These are phyloP conservation scores for Furnarius figulus DNA, from an alignment of 2,113 vertebrate genomes.

Conservation along the genomic window DNA sequence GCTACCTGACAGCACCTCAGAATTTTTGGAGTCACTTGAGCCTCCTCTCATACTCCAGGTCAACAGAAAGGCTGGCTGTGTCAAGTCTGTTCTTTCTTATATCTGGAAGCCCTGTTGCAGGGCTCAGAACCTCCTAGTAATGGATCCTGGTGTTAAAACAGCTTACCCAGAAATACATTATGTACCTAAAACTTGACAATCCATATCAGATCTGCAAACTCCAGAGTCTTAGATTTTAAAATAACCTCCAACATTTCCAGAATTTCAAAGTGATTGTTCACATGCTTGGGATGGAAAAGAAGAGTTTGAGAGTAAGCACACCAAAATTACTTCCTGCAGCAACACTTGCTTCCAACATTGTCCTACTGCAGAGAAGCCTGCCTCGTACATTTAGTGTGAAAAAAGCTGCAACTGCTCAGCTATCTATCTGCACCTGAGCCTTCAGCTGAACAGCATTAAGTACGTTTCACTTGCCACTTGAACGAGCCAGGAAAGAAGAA, in stretches of 20 bases:
- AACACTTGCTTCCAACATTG: neutral
- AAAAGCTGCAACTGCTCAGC: neutral
- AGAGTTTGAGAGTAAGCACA: neutral
- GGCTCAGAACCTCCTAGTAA: neutral
- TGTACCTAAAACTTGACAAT: neutral
- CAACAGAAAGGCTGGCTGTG: rapidly evolving
- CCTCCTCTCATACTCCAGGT: neutral
- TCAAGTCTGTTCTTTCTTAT: neutral
- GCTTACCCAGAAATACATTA: neutral
- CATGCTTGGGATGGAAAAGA: neutral
- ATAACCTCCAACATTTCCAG: neutral
- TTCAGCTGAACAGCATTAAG: neutral
- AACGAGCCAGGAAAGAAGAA: neutral
- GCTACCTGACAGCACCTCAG: neutral
- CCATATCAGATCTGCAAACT: neutral
- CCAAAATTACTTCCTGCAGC: neutral
- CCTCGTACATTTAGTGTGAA: neutral
- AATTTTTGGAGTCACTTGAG: neutral
- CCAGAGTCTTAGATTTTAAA: neutral
- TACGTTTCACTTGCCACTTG: neutral
- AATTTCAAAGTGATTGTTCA: neutral
- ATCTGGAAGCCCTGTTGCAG: neutral
- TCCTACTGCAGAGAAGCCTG: neutral
- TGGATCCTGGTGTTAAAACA: neutral
- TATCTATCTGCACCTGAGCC: neutral